Conservation (phyloP, 2,888 invertebrate species). For the Anodontia alba region DNA sequence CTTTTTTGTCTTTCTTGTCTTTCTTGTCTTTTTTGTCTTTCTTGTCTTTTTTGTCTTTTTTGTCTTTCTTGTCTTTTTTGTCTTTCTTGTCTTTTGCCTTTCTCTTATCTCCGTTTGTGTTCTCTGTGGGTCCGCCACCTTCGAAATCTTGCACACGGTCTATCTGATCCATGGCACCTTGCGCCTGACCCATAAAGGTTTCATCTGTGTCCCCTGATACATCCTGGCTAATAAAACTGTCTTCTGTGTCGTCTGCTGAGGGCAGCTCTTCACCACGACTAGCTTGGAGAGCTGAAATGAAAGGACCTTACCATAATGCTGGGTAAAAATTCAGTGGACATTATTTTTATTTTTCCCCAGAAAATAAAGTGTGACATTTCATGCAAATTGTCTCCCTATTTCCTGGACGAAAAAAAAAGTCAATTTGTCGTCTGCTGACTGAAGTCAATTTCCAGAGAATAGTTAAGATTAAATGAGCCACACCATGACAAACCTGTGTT, state of each 20-base stretch:
- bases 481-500: no score
- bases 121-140: slow-evolving; percentile 28
- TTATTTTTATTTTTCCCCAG: no score
- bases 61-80: slow-evolving; percentile 36
- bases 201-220: slow-evolving; percentile 7
- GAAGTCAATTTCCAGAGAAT: not conserved
- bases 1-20: slow-evolving; percentile 24
- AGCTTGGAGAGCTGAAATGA: slow-evolving; percentile 31
- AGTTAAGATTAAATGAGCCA: not conserved
- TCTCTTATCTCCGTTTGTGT: slow-evolving; percentile 9
- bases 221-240: slow-evolving; percentile 13
- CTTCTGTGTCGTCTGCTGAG: slow-evolving; percentile 28
- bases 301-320: no score
- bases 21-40: slow-evolving; percentile 31
- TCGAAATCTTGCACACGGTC: not conserved
- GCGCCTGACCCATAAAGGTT: not conserved
- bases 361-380: no score
- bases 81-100: slow-evolving; percentile 35
- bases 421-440: not conserved
- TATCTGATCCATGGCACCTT: slow-evolving; percentile 6
- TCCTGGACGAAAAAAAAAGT: not conserved
- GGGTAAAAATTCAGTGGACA: no score
- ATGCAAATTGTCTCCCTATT: no score
- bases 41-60: slow-evolving; percentile 19
- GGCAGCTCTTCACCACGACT: slow-evolving; percentile 10